A percentile compares a stretch with the other conserved stretches of the same genome.
These are phyloP conservation scores for Diceros bicornis DNA, from an alignment of 2,797 vertebrate genomes.

Conservation along the genomic window DNA sequence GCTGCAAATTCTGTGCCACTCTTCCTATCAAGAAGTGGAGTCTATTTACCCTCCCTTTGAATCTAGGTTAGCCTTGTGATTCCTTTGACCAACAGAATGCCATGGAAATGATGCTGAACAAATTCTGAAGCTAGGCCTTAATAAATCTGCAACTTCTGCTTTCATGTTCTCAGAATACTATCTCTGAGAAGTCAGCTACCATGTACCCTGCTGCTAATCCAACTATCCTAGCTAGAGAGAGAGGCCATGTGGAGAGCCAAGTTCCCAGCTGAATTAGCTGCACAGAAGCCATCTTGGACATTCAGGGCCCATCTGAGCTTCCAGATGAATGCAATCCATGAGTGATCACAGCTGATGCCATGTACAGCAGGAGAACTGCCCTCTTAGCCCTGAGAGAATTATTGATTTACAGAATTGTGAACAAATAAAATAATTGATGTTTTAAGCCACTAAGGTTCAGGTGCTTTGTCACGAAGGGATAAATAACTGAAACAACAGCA, in stretches of 20 bases:
- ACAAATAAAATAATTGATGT: slow-evolving; percentile 10
- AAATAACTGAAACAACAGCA: slow-evolving; percentile 6
- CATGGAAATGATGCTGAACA: neutral
- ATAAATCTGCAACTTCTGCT: neutral
- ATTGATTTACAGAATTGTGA: neutral
- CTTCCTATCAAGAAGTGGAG: neutral
- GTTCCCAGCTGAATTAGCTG: neutral
- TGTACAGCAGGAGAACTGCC: neutral
- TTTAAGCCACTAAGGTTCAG: slow-evolving; percentile 12
- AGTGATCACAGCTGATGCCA: neutral
- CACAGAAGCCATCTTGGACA: neutral
- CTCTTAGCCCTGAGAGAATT: neutral
- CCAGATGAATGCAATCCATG: neutral
- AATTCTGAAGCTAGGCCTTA: slow-evolving; percentile 29
- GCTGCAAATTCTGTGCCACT: neutral
- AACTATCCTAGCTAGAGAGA: neutral
- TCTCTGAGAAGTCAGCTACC: neutral
- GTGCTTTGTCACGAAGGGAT: slow-evolving; percentile 20
- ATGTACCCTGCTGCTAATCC: neutral
- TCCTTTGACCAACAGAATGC: neutral
- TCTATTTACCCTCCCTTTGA: neutral
- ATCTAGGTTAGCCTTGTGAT: neutral
- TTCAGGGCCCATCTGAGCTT: neutral
- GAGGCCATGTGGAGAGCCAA: neutral
- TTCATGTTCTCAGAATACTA: neutral